Evolutionary conservation across 2,113 vertebrate species (phyloP).

Genomic region (Carassius gibelio): DNA sequence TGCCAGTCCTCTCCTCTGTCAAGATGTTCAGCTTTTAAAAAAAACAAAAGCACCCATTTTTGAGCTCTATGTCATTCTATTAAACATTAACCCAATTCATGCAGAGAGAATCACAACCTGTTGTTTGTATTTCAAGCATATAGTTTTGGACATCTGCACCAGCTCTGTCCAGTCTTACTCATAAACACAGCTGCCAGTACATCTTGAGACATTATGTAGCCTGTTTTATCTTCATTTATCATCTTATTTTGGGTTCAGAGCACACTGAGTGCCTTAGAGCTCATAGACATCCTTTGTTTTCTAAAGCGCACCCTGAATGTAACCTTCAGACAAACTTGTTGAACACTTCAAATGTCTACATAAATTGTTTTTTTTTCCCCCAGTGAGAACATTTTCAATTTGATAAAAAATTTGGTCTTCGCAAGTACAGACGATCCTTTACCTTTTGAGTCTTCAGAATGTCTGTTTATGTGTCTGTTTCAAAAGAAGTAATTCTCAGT

Average conservation of each 20-base stretch:
- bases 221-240: neutral
- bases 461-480: neutral
- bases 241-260: neutral
- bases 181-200: neutral
- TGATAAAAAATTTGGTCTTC: neutral
- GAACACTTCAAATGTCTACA: neutral
- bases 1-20: neutral
- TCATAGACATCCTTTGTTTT: neutral
- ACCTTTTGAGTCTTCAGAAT: neutral
- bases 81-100: slow-evolving; percentile 31
- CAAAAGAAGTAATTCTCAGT: neutral
- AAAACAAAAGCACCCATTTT: neutral
- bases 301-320: neutral
- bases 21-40: neutral
- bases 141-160: neutral
- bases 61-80: neutral
- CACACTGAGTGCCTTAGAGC: neutral
- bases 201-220: neutral
- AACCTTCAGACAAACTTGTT: neutral
- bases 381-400: neutral
- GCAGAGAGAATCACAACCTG: slow-evolving; percentile 1
- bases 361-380: neutral
- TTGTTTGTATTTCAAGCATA: neutral
- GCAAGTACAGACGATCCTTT: neutral
- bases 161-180: neutral